Percentiles rank a stretch among this genome's conserved stretches.
Evolutionary conservation across 2,888 invertebrate genomes (phyloP).

Genomic region (Cyrtodaria siliqua): DNA sequence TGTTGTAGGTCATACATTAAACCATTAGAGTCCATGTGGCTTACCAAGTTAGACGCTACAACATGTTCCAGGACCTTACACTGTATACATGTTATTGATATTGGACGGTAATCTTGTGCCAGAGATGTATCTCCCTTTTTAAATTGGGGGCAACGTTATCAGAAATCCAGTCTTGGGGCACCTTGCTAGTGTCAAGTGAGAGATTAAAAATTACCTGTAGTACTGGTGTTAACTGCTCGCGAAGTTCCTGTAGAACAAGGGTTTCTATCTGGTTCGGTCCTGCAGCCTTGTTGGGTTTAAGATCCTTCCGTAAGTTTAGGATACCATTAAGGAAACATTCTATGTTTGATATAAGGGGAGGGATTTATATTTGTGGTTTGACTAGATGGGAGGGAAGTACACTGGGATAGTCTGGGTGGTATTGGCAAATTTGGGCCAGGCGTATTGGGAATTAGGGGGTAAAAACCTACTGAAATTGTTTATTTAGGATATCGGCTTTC

Average conservation of each 20-base stretch:
- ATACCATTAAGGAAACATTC: background rate
- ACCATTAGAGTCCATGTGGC: background rate
- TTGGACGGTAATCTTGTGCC: conserved; percentile 5
- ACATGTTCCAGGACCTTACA: conserved; percentile 17
- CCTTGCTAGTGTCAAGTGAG: too few species aligned
- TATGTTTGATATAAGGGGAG: too few species aligned
- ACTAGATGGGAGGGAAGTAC: background rate
- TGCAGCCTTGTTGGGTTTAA: conserved; percentile 8
- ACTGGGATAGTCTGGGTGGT: background rate
- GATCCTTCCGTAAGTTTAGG: background rate
- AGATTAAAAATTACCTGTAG: conserved; percentile 8
- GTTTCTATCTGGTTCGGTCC: conserved; percentile 10
- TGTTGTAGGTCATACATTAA: conserved; percentile 15
- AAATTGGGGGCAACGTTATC: conserved; percentile 4
- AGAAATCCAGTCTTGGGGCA: conserved; percentile 1
- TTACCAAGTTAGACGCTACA: background rate
- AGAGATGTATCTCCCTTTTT: conserved; percentile 13
- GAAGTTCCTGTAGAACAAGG: conserved; percentile 2
- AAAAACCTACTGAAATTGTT: conserved; percentile 15
- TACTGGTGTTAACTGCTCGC: conserved; percentile 1
- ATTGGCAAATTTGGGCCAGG: background rate
- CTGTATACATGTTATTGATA: conserved; percentile 20
- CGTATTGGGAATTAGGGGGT: background rate
- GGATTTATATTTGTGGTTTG: background rate
- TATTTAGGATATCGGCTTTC: conserved; percentile 12